Percentiles rank a stretch among this genome's conserved stretches.
These are phyloP conservation scores for Drosophila yooni DNA, from an alignment of 2,888 invertebrate genomes.

Conservation along the genomic window DNA sequence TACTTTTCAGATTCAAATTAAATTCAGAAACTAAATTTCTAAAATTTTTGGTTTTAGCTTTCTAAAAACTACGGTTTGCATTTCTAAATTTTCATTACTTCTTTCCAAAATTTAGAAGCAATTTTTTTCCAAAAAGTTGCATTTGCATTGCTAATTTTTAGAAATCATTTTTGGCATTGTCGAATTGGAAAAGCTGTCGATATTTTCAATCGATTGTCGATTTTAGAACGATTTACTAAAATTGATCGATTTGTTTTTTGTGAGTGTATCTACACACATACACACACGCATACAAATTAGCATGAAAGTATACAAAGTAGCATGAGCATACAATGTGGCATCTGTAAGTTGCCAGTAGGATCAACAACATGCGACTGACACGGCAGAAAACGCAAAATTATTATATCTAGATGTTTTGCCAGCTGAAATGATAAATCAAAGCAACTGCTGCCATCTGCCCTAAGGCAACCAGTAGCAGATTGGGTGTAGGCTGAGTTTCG, in stretches of 20 bases:
- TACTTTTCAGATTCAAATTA: not conserved
- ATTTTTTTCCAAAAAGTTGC: too few relatives aligned
- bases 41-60: not conserved
- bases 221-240: not conserved
- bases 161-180: too few relatives aligned
- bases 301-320: conserved; percentile 62
- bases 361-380: conserved; percentile 34
- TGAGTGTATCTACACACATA: not conserved
- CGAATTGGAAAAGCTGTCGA: not conserved
- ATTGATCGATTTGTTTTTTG: not conserved
- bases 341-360: conserved; percentile 37
- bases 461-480: conserved; percentile 46
- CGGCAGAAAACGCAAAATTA: conserved; percentile 55
- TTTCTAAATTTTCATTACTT: too few relatives aligned
- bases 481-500: conserved; percentile 60
- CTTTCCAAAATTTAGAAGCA: too few relatives aligned
- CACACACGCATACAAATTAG: conserved; percentile 53
- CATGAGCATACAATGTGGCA: conserved; percentile 55
- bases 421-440: conserved; percentile 72
- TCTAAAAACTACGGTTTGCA: too few relatives aligned
- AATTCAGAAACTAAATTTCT: not conserved
- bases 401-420: conserved; percentile 60
- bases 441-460: conserved; percentile 39
- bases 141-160: too few relatives aligned
- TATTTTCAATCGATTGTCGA: not conserved